Evolutionary conservation across 2,888 invertebrate species (phyloP).

Genomic region (Nymphalis urticae): DNA sequence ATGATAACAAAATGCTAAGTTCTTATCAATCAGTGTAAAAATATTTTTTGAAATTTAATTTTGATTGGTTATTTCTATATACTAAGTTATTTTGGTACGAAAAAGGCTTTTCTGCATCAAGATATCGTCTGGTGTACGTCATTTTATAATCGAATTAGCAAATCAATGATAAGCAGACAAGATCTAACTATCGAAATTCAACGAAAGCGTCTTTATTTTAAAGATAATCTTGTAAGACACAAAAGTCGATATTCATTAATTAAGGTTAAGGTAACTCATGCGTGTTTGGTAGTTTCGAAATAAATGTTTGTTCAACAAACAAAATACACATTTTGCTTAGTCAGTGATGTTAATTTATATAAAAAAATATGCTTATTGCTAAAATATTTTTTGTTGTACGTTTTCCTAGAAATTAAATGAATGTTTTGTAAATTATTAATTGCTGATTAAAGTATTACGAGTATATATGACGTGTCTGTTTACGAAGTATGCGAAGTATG

Average conservation of each 20-base stretch:
- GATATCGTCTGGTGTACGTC: not conserved
- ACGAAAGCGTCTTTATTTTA: not conserved
- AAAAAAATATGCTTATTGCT: not conserved
- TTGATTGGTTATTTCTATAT: constrained; percentile 17
- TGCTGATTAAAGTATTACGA: not conserved
- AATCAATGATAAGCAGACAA: constrained; percentile 3
- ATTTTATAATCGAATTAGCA: not conserved
- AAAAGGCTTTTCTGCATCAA: constrained; percentile 1
- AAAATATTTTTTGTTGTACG: not conserved
- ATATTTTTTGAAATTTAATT: constrained; percentile 33
- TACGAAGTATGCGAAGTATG: not conserved
- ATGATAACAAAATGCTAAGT: constrained; percentile 45
- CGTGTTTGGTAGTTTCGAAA: not conserved
- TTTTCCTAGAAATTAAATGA: not conserved
- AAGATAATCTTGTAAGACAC: constrained; percentile 23
- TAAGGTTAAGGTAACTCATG: not conserved
- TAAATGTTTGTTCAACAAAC: not conserved
- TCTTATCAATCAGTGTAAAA: constrained; percentile 35
- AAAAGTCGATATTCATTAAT: not conserved
- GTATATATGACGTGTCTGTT: too few species aligned
- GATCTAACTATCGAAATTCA: not conserved
- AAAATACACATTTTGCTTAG: not conserved
- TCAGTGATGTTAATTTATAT: not conserved
- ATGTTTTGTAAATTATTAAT: not conserved
- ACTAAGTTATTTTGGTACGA: constrained; percentile 8